Evolutionary conservation across 92 coral and sea anemone species (phyloP).

Genomic region (Diadumene lineata): DNA sequence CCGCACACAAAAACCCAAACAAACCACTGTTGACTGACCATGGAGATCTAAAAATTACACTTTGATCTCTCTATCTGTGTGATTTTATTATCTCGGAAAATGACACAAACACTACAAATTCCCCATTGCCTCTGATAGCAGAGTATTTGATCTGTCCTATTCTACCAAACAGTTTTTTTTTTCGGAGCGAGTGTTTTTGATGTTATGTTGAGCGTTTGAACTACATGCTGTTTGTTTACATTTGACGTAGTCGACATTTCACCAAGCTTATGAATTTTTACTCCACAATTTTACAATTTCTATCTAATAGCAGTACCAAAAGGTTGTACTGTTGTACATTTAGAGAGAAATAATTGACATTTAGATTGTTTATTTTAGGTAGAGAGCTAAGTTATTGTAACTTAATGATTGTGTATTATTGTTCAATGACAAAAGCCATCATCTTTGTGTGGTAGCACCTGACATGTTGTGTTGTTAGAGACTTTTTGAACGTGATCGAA

Average conservation of each 20-base stretch:
- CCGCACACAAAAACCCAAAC: conserved; percentile 1
- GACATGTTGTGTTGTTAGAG: no score
- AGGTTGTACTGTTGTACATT: not conserved
- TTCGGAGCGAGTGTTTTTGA: no score
- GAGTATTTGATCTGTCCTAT: no score
- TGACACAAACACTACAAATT: no score
- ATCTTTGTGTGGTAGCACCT: no score
- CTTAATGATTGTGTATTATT: no score
- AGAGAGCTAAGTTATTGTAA: no score
- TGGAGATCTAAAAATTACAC: conserved; percentile 11
- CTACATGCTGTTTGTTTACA: conserved; percentile 7
- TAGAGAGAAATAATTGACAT: not conserved
- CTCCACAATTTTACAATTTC: not conserved
- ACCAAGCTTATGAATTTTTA: not conserved
- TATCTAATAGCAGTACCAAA: not conserved
- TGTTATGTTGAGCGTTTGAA: not conserved
- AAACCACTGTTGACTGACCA: not conserved
- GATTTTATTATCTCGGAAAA: not conserved
- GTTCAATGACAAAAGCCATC: no score
- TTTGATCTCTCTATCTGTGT: no score
- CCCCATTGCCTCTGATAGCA: no score
- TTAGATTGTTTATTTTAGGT: not conserved
- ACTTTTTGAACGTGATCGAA: no score
- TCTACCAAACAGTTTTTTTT: no score
- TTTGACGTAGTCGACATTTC: not conserved